Conservation (phyloP, 1,140 invertebrate genomes). For the Frieseomelitta varia region DNA sequence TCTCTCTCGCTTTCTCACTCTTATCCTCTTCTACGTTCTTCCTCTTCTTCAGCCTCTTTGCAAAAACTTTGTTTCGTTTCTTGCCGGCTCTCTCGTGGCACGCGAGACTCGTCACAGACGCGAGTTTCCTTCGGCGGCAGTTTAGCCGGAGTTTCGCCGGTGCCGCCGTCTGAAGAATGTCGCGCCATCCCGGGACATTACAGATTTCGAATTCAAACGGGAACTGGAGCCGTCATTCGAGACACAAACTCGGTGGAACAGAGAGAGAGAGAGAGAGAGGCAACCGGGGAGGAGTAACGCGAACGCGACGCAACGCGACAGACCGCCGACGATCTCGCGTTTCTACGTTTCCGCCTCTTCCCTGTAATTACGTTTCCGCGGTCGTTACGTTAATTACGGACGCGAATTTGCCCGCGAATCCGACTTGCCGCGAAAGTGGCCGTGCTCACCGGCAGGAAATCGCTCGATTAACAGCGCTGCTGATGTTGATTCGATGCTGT, state of each 20-base stretch:
- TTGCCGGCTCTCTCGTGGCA: background rate
- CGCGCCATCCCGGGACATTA: conserved; percentile 13
- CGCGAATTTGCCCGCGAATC: conserved; percentile 9
- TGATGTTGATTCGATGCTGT: background rate
- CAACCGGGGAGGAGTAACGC: background rate
- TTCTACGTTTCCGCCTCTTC: background rate
- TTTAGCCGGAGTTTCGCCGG: background rate
- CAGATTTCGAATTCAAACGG: conserved; percentile 23
- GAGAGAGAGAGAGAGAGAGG: background rate
- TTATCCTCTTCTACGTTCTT: too few relatives aligned
- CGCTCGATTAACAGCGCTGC: background rate
- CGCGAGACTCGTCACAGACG: conserved; percentile 17
- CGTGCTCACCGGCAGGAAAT: too few relatives aligned
- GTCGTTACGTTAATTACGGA: conserved; percentile 33
- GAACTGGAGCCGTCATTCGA: conserved; percentile 15
- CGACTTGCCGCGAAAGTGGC: background rate
- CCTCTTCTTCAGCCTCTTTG: background rate
- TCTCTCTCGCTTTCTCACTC: background rate
- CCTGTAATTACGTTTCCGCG: conserved; percentile 22
- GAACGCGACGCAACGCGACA: conserved; percentile 9
- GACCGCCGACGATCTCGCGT: background rate
- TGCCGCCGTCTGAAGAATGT: background rate
- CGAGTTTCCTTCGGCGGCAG: background rate
- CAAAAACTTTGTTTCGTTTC: conserved; percentile 17
- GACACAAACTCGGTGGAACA: background rate